phyloP scores from a whole-genome alignment of 2,797 vertebrate species.

The Varecia variegata region DNA sequence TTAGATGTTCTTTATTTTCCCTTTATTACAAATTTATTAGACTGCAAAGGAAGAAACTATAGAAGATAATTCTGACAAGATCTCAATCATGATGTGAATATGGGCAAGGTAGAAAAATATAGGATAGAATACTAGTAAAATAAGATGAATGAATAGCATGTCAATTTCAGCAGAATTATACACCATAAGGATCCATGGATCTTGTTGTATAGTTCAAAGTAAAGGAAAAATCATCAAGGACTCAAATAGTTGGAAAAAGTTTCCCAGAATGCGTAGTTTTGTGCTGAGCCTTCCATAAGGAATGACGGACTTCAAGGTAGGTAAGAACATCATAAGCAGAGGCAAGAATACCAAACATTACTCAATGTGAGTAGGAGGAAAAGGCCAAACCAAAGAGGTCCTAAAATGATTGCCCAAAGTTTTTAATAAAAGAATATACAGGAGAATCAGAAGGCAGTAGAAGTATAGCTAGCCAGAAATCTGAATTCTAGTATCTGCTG shows the following conservation, averaged over 20 bases:
- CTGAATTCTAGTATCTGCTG: background rate
- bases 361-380: background rate
- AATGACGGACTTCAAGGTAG: background rate
- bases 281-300: background rate
- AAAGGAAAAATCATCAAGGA: background rate
- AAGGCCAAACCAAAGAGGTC: background rate
- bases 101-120: background rate
- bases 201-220: background rate
- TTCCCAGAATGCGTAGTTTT: background rate
- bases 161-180: conserved; percentile 35
- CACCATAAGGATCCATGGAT: background rate
- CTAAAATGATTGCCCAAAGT: background rate
- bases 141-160: background rate
- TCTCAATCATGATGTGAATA: background rate
- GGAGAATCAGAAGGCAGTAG: background rate
- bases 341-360: background rate
- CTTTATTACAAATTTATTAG: conserved; percentile 30
- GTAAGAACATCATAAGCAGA: background rate
- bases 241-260: background rate
- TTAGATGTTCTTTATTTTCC: background rate
- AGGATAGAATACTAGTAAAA: conserved; percentile 8
- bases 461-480: background rate
- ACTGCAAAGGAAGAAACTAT: background rate
- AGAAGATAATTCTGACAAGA: background rate
- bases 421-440: background rate